phyloP scores from a whole-genome alignment of 2,888 invertebrate species.

The Dioctria rufipes region DNA sequence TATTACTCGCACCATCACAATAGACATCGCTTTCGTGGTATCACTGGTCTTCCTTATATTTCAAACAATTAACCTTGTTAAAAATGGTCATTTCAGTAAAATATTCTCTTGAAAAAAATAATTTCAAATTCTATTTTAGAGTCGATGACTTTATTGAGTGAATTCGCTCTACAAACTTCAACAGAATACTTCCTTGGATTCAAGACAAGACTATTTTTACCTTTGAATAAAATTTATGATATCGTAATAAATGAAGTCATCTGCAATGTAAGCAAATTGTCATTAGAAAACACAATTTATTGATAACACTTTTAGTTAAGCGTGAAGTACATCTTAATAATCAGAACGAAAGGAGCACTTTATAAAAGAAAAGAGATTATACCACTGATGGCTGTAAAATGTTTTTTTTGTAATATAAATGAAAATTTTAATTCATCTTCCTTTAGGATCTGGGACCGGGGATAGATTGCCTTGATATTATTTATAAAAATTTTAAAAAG shows the following conservation, averaged over 20 bases:
- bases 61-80: conserved; percentile 24
- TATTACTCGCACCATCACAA: not conserved
- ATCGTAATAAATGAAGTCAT: conserved; percentile 72
- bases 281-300: not conserved
- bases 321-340: conserved; percentile 69
- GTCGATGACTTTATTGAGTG: conserved; percentile 65
- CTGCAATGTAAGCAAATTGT: conserved; percentile 66
- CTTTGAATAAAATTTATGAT: conserved; percentile 67
- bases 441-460: conserved; percentile 68
- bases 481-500: conserved; percentile 63
- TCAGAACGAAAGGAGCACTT: conserved; percentile 68
- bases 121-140: conserved; percentile 61
- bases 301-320: conserved; percentile 65
- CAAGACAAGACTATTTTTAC: conserved; percentile 66
- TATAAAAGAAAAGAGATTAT: conserved; percentile 68
- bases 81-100: conserved; percentile 11
- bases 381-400: conserved; percentile 69
- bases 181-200: conserved; percentile 66
- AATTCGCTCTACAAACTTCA: conserved; percentile 69
- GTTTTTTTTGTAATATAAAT: conserved; percentile 24
- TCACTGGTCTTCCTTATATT: not conserved
- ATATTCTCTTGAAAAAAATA: not conserved
- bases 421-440: not conserved
- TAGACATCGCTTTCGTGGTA: not conserved
- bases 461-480: conserved; percentile 68